Conservation (phyloP, 1,140 invertebrate genomes). For the Solen grandis region DNA sequence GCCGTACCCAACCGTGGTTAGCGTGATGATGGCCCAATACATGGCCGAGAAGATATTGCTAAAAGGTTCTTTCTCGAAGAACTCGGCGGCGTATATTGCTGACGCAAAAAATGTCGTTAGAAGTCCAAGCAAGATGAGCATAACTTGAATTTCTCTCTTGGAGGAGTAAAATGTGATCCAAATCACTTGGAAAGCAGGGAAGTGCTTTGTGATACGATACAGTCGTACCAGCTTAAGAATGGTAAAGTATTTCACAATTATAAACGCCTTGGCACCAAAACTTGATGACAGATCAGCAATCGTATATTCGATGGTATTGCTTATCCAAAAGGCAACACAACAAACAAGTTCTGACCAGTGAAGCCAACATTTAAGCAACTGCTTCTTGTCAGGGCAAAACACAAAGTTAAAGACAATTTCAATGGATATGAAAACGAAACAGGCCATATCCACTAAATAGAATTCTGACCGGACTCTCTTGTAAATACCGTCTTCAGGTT, state of each 20-base stretch:
- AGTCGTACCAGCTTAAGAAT: conserved; percentile 48
- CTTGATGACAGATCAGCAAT: background rate
- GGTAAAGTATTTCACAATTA: background rate
- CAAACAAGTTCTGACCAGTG: background rate
- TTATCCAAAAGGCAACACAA: background rate
- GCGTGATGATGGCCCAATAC: conserved; percentile 99
- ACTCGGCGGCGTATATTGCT: conserved; percentile 64
- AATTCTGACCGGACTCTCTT: background rate
- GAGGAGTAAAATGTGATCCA: conserved; percentile 70
- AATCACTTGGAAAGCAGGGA: conserved; percentile 33
- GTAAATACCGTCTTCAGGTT: background rate
- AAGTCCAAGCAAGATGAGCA: conserved; percentile 62
- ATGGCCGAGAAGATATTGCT: conserved; percentile 94
- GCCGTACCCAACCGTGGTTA: conserved; percentile 98
- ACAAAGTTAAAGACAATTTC: background rate
- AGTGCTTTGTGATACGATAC: conserved; percentile 36
- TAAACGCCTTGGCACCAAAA: background rate
- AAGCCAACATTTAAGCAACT: background rate
- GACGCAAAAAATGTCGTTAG: conserved; percentile 59
- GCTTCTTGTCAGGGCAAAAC: background rate
- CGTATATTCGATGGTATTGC: background rate
- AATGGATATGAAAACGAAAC: background rate
- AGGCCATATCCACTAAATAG: background rate
- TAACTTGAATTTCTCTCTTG: conserved; percentile 60
- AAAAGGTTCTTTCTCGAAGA: conserved; percentile 54